Evolutionary conservation across 2,113 vertebrate species (phyloP), one percentile per base, ranked within the genome.

Genomic region (Symphodus melops): DNA sequence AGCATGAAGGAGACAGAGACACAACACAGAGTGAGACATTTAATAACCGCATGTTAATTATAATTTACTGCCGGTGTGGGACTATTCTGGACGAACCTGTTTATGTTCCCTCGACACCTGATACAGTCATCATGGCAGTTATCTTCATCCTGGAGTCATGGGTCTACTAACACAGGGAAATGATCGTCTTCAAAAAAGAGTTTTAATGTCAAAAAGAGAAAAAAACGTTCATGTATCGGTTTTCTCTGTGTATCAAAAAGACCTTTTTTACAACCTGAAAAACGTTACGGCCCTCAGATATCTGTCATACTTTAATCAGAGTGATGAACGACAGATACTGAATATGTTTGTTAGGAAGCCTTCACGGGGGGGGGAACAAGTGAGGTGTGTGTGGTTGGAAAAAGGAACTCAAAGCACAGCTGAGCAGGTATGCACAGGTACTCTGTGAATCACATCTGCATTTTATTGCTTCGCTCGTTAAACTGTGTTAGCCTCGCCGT

Each of bases 361-460:
- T 20, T 56, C 77, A 70, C 59, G n/a, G n/a, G n/a, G n/a, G n/a
- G n/a, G n/a, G n/a, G n/a, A n/a, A n/a, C n/a, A n/a, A n/a, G n/a
- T n/a, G 37, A 58, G 68, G 57, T 51, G 72, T 57, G 54, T 77
- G 77, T 81, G 71, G 60, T 78, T 69, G 12, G 13, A 46, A 72
- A 72, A 64, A 44, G n/a, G 41, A 19, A 42, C 33, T 49, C 10
- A 69, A 66, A 63, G 61, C 57, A 28, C 21, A 68, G 57, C 51
- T 51, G 70, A 88, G 72, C 90, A 88, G 84, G 88, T 84, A 83
- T 28, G 69, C 77, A 83, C 92, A 89, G 78, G 90, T 72, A 82
- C 10, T 25, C 0, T 33, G 28, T 65, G 41, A 39, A 25, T 77
- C 77, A 42, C 72, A 67, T 75, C 63, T 61, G 60, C 72, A 62